phyloP scores from a whole-genome alignment of 2,797 vertebrate species.

The Pangasius larnaudii region DNA sequence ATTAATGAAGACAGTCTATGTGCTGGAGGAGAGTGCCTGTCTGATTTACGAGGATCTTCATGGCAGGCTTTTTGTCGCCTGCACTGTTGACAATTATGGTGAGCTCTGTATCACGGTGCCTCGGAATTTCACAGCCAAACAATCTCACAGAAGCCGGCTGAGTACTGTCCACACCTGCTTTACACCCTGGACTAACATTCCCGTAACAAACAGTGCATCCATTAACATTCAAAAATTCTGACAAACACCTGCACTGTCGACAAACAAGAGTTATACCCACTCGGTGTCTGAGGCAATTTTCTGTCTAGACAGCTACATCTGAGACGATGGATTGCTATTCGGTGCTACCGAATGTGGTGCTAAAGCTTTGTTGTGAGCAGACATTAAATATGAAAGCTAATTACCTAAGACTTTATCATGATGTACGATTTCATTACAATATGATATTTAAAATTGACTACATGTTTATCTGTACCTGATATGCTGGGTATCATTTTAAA shows the following conservation, averaged over 20 bases:
- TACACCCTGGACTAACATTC: background rate
- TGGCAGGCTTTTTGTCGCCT: slow-evolving; percentile 34
- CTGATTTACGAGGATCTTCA: slow-evolving; percentile 47
- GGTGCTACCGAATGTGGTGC: background rate
- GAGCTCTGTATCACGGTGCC: slow-evolving; percentile 48
- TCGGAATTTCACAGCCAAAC: slow-evolving; percentile 40
- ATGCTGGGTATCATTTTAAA: background rate
- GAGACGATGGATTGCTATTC: slow-evolving; percentile 15
- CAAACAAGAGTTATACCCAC: slow-evolving; percentile 5
- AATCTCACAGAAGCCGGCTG: slow-evolving; percentile 28
- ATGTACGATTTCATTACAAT: background rate
- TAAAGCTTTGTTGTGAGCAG: background rate
- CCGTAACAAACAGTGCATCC: slow-evolving; percentile 34
- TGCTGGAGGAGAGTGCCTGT: slow-evolving; percentile 26
- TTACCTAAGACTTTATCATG: background rate
- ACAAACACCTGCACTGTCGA: background rate
- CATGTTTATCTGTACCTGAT: background rate
- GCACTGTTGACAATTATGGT: slow-evolving; percentile 47
- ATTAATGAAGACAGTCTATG: slow-evolving; percentile 6
- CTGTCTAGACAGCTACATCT: slow-evolving; percentile 34
- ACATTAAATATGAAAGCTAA: slow-evolving; percentile 1
- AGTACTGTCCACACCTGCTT: slow-evolving; percentile 22
- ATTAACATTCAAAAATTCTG: background rate
- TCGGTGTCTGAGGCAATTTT: slow-evolving; percentile 25
- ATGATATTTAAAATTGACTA: background rate